Percentiles rank a stretch among this genome's conserved stretches.
Evolutionary conservation across 2,113 vertebrate species (phyloP).

Genomic region (Apaloderma vittatum): DNA sequence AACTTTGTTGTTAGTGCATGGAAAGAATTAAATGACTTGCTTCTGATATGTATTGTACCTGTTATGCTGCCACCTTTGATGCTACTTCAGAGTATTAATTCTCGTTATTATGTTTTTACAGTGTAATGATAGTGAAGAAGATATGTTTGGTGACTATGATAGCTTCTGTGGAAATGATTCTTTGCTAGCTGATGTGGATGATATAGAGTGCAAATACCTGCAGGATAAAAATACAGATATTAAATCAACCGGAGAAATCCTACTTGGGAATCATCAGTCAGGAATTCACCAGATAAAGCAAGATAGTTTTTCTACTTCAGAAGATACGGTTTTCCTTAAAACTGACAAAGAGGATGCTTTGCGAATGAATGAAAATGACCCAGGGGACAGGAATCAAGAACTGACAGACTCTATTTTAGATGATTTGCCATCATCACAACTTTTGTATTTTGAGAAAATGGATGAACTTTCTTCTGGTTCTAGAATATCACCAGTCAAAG

Average conservation of each 20-base stretch:
- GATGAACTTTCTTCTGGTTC: not conserved
- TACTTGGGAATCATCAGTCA: not conserved
- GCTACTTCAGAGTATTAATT: fast-evolving
- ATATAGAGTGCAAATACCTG: slow-evolving; percentile 72
- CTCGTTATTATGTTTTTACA: slow-evolving; percentile 20
- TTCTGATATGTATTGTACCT: fast-evolving
- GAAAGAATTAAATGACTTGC: no score
- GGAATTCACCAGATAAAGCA: not conserved
- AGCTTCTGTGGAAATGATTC: slow-evolving; percentile 85
- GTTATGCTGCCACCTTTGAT: not conserved
- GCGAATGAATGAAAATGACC: not conserved
- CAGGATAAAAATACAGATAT: not conserved
- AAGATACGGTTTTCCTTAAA: not conserved
- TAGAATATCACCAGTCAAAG: not conserved
- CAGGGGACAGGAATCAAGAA: not conserved
- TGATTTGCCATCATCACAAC: slow-evolving; percentile 85
- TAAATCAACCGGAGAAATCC: not conserved
- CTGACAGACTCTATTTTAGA: slow-evolving; percentile 55
- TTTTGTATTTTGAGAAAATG: slow-evolving; percentile 63
- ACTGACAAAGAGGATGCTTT: not conserved
- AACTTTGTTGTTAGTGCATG: fast-evolving
- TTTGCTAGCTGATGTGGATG: slow-evolving; percentile 83
- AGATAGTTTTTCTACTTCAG: not conserved
- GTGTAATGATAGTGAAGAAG: slow-evolving; percentile 86
- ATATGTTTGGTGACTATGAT: slow-evolving; percentile 90